Percentiles rank a stretch among this genome's conserved stretches.
Conservation (phyloP, 2,888 invertebrate genomes). For the Xiphydria camelus region DNA sequence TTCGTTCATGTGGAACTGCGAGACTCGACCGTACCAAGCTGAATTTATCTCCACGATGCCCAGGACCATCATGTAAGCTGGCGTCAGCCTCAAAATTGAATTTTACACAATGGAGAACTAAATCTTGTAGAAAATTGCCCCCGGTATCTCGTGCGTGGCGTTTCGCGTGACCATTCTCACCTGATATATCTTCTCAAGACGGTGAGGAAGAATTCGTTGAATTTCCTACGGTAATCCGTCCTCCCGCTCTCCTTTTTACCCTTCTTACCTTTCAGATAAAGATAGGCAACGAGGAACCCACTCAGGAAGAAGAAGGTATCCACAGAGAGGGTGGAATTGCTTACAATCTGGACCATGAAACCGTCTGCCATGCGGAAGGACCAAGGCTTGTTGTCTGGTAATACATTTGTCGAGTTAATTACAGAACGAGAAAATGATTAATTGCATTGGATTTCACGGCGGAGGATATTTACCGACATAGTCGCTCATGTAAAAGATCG, state of each 20-base stretch:
- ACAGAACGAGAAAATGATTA: too few relatives aligned
- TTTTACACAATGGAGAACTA: too few relatives aligned
- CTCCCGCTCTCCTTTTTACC: conserved; percentile 22
- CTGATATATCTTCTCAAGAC: conserved; percentile 55
- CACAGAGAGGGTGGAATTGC: conserved; percentile 58
- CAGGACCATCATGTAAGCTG: conserved; percentile 56
- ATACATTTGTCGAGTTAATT: too few relatives aligned
- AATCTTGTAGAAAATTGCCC: too few relatives aligned
- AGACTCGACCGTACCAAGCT: conserved; percentile 51
- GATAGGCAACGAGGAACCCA: conserved; percentile 46
- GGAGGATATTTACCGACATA: conserved; percentile 41
- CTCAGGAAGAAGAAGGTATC: conserved; percentile 60
- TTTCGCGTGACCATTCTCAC: too few relatives aligned
- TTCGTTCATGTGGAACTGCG: conserved; percentile 54
- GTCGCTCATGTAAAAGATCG: conserved; percentile 55
- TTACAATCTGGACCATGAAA: conserved; percentile 53
- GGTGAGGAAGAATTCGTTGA: conserved; percentile 30
- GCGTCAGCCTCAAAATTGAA: conserved; percentile 54
- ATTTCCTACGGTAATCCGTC: conserved; percentile 21
- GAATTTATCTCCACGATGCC: conserved; percentile 54
- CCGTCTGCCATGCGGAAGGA: conserved; percentile 49
- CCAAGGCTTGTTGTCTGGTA: conserved; percentile 50
- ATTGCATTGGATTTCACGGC: too few relatives aligned
- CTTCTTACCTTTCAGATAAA: conserved; percentile 34
- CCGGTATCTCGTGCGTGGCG: conserved; percentile 4